Base-by-base conservation (phyloP, 2,888 invertebrate genomes). In the Cephus runcator region DNA sequence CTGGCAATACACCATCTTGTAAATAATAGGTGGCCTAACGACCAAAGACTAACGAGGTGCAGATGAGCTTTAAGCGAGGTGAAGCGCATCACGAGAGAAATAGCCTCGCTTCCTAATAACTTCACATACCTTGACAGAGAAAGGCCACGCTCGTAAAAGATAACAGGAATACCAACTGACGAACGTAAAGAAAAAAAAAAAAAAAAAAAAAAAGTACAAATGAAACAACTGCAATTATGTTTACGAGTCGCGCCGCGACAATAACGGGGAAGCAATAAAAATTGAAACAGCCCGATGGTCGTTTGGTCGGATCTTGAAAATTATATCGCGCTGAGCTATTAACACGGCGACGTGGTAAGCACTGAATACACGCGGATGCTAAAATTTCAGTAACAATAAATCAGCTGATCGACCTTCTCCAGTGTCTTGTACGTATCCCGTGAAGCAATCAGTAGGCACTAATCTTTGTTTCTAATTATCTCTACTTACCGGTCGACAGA, bases 221-320 rank as follows among this genome's bases (percentile, higher is more conserved):
- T 78, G 79, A 76, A 73, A 40, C 33, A 74, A 76, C 76, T 69
- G 81, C 87, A 88, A 89, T 89, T 89, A 87, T 85, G 83, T 88
- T 89, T 88, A 87, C 85, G 88, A 88, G 85, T 82, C 79, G 79
- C 81, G 82, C 81, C 81, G 87, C 82, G 86, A 87, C 87, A 87
- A 85, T 87, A 87, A 89, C 83, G 82, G 82, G 81, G 56, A 79
- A 83, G 77, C 71, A 75, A 78, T 82, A 79, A 83, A 82, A 83
- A 83, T 84, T 80, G 81, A 80, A 73, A 79, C 78, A 56, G 56
- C 69, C 73, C 74, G 35, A 31, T 74, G 31, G 35, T 40, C n/a
- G 35, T 74, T 34, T 31, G 23, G 23, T n/a, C 23, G 34, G 35
- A 33, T 30, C 71, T 71, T 30, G 12, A 71, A 71, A 30, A 71